Conservation (phyloP, 2,888 invertebrate species). For the Andrena praecox region DNA sequence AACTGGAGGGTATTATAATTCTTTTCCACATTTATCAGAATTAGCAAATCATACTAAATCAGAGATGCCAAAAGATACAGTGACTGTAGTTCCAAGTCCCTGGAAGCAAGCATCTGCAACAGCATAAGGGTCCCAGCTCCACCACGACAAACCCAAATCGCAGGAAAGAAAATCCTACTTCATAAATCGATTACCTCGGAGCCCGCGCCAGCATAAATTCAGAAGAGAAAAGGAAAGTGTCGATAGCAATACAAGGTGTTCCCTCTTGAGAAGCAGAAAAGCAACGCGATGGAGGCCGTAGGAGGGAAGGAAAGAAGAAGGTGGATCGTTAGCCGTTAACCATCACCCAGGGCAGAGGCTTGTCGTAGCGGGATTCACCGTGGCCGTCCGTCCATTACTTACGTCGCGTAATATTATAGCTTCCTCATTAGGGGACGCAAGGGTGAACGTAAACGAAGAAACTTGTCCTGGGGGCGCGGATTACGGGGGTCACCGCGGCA, state of each 20-base stretch:
- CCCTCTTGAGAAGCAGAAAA: constrained; percentile 6
- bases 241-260: not conserved
- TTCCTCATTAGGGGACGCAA: constrained; percentile 74
- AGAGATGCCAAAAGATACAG: no score
- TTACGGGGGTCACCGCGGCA: constrained; percentile 51
- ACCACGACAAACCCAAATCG: not conserved
- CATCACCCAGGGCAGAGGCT: constrained; percentile 63
- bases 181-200: not conserved
- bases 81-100: no score
- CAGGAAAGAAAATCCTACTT: not conserved
- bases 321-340: constrained; percentile 70
- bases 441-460: constrained; percentile 64
- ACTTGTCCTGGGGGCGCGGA: constrained; percentile 63
- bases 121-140: not conserved
- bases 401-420: constrained; percentile 76
- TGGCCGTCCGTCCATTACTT: constrained; percentile 73
- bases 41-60: no score
- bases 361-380: constrained; percentile 64
- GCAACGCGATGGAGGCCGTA: constrained; percentile 3
- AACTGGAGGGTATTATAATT: no score
- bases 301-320: constrained; percentile 26
- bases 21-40: no score
- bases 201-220: not conserved
- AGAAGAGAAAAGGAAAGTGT: not conserved
- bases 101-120: not conserved